Evolutionary conservation across 2,888 invertebrate genomes (phyloP), one percentile per base, ranked within the genome.

Genomic region (Zootermopsis nevadensis): DNA sequence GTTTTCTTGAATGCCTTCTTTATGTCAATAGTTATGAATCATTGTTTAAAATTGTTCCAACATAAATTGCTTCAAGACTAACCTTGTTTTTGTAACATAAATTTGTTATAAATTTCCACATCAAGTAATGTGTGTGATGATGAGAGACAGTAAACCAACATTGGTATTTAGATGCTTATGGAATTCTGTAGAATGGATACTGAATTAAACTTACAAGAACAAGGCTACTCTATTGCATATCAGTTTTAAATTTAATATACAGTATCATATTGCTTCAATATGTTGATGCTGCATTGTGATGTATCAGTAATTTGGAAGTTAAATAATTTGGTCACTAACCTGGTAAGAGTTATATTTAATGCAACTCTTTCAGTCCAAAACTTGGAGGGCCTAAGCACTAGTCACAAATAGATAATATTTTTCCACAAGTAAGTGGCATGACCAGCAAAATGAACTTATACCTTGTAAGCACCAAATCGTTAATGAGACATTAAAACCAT

Each of bases 321-420:
- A 48, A n/a, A 60, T 60, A 60, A 60, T 60, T 60, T 27, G 6
- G 12, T 60, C n/a, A 27, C 60, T 60, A 6, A 60, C n/a, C 60
- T 60, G n/a, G 60, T n/a, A n/a, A 27, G 3, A 27, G 1, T n/a
- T 60, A 60, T 27, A 60, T 60, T n/a, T 60, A 60, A 15, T n/a
- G 60, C 27, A 60, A 27, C 27, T 60, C 10, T n/a, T n/a, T 60
- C 27, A 60, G n/a, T 60, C 27, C 60, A 60, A 1, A 60, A 27
- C n/a, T 4, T 42, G 76, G 48, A 76, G 76, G 76, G 76, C 76
- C 76, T 76, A 76, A 76, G 76, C 76, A 76, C 48, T 76, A 76
- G 76, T 48, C 42, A 76, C 42, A 76, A 42, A 42, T 76, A 76
- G 76, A 42, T 76, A 76, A 76, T 76, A 76, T 76, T 76, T 76